These are phyloP conservation scores for Rousettus leschenaultii DNA, from an alignment of 2,113 vertebrate genomes.

Conservation along the genomic window DNA sequence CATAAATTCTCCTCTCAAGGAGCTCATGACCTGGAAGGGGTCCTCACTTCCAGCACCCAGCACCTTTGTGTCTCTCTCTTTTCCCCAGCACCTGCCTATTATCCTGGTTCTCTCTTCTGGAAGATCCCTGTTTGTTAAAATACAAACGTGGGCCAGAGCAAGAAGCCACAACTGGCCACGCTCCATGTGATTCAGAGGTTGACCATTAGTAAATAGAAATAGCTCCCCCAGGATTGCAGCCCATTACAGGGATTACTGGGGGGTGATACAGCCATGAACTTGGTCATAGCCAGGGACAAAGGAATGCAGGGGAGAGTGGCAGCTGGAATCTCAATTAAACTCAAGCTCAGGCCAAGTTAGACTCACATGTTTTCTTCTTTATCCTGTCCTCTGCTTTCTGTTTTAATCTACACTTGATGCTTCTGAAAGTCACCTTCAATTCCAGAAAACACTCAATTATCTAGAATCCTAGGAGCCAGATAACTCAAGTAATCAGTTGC, in stretches of 20 bases:
- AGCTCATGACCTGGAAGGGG: not conserved
- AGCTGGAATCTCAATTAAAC: not conserved
- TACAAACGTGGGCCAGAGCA: not conserved
- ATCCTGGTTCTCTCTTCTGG: not conserved
- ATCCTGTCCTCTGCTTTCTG: not conserved
- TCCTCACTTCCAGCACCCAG: not conserved
- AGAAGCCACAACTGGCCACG: constrained; percentile 4
- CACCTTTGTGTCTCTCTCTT: not conserved
- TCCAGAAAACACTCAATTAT: not conserved
- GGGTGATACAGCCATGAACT: not conserved
- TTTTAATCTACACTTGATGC: not conserved
- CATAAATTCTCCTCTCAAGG: not conserved
- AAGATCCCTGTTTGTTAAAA: not conserved
- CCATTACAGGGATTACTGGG: constrained; percentile 1
- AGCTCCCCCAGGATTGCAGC: not conserved
- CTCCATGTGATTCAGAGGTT: constrained; percentile 11
- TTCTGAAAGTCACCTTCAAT: constrained; percentile 5
- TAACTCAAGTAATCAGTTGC: not conserved
- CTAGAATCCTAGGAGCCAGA: not conserved
- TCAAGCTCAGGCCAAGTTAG: not conserved
- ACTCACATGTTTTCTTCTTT: not conserved
- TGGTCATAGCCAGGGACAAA: constrained; percentile 22
- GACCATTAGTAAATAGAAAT: constrained; percentile 43
- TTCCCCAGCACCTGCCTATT: not conserved
- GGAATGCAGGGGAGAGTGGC: constrained; percentile 16